Evolutionary conservation across 1,140 invertebrate species (phyloP).

Genomic region (Macrobrachium nipponense): DNA sequence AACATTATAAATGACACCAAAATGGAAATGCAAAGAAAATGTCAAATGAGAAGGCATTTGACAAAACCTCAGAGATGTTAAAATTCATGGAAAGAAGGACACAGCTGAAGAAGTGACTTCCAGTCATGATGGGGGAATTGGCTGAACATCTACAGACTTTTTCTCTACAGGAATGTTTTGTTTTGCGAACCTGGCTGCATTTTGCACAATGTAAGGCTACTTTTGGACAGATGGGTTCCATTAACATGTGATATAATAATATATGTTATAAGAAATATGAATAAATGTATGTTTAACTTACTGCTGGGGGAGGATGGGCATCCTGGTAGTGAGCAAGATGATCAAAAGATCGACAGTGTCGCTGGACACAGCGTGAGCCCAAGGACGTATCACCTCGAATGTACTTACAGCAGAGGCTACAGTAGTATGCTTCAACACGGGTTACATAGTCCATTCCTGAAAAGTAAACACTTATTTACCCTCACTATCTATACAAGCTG

Average conservation of each 20-base stretch:
- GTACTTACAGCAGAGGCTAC: conserved; percentile 39
- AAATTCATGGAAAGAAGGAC: too few species aligned
- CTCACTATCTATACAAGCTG: too few species aligned
- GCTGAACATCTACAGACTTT: too few species aligned
- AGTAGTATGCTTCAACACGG: conserved; percentile 49
- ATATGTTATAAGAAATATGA: not conserved
- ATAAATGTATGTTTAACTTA: not conserved
- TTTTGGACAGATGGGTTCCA: not conserved
- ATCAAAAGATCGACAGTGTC: conserved; percentile 45
- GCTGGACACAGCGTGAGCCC: conserved; percentile 45
- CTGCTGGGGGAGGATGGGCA: conserved; percentile 22
- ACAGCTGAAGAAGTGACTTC: too few species aligned
- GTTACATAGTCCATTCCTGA: conserved; percentile 53
- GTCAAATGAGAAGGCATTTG: too few species aligned
- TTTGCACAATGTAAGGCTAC: too few species aligned
- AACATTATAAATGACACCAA: too few species aligned
- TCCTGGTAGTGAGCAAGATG: conserved; percentile 48
- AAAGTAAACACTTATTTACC: not conserved
- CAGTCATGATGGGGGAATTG: too few species aligned
- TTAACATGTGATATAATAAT: not conserved
- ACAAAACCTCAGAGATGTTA: too few species aligned
- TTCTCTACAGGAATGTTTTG: too few species aligned
- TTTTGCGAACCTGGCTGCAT: too few species aligned
- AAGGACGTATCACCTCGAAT: conserved; percentile 43
- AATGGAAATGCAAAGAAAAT: too few species aligned